Evolutionary conservation across 2,888 invertebrate genomes (phyloP), one percentile per base, ranked within the genome.

Genomic region (Stenichneumon culpator): DNA sequence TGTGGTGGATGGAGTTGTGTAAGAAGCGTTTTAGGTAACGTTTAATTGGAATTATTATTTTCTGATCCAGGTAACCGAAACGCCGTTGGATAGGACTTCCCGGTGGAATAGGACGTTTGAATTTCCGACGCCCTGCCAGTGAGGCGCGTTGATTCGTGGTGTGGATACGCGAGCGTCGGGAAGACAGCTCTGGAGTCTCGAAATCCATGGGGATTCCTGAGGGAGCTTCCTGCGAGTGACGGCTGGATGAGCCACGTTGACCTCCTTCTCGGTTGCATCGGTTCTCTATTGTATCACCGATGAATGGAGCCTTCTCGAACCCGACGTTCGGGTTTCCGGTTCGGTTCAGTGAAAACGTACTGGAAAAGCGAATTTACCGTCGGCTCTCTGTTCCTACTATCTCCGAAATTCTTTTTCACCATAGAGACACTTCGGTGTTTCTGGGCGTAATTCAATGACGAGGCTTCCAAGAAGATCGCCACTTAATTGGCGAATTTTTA

Each of bases 1-100:
- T 2, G 7, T 6, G 25, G 22, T 16, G 50, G n/a, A 16, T 0
- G 22, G 9, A 44, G 50, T 50, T 50, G 28, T 50, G 69, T 22
- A 47, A 68, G 44, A n/a, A 14, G 7, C 65, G n/a, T 67, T n/a
- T 54, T 67, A 39, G 22, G 65, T 39, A 39, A 67, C 22, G 39
- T 19, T n/a, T 36, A 67, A 39, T 67, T 67, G 25, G 60, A 28
- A 67, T 19, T 7, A n/a, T 67, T 11, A 67, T 67, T 36, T 6
- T 39, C 19, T 4, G 19, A 39, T 0, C 2, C n/a, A 6, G 36
- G 39, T 39, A 39, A 39, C 39, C 36, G 19, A 39, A 19, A 6
- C 19, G 65, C 6, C 5, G n/a, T 6, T 36, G 19, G 36, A 11
- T 32, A 32, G 32, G 32, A 36, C 36, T 36, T 36, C 36, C 36